phyloP scores from a whole-genome alignment of 2,888 invertebrate genomes.

The Nineta flava region DNA sequence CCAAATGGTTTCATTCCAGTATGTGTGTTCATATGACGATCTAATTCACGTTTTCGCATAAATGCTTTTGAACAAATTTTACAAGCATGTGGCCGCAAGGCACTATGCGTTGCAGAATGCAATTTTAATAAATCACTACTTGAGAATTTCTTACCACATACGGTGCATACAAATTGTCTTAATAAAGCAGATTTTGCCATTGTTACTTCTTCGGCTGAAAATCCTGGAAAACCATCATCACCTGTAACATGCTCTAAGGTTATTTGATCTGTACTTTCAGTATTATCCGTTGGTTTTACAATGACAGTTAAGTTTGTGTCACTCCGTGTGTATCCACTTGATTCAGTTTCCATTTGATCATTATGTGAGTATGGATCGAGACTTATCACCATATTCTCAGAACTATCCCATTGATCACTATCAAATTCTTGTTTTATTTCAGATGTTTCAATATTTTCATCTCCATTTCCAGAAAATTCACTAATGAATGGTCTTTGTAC shows the following conservation, averaged over 20 bases:
- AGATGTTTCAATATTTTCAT: conserved; percentile 5
- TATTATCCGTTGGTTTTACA: conserved; percentile 10
- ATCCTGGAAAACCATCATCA: conserved; percentile 3
- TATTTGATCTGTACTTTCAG: conserved; percentile 15
- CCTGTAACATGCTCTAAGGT: conserved; percentile 3
- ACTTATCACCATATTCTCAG: conserved; percentile 39
- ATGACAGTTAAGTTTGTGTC: neutral
- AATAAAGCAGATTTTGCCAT: conserved; percentile 5
- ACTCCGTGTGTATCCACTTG: conserved; percentile 16
- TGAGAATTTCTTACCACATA: conserved; percentile 21
- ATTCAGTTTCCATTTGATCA: conserved; percentile 4
- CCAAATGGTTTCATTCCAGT: conserved; percentile 50
- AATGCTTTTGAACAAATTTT: conserved; percentile 51
- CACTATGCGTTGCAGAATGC: conserved; percentile 35
- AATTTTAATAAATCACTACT: conserved; percentile 18
- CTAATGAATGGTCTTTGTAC: conserved; percentile 3
- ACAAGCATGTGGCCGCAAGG: conserved; percentile 41
- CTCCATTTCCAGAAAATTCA: neutral
- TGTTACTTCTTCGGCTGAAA: conserved; percentile 8
- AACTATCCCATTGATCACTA: conserved; percentile 8
- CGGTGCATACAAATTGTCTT: conserved; percentile 18
- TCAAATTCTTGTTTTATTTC: conserved; percentile 13
- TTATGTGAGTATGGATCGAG: conserved; percentile 40
- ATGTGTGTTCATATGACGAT: conserved; percentile 50
- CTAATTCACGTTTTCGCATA: conserved; percentile 49